Evolutionary conservation across 2,113 vertebrate genomes (phyloP), one percentile per base, ranked within the genome.

Genomic region (Cryptotis parvus): DNA sequence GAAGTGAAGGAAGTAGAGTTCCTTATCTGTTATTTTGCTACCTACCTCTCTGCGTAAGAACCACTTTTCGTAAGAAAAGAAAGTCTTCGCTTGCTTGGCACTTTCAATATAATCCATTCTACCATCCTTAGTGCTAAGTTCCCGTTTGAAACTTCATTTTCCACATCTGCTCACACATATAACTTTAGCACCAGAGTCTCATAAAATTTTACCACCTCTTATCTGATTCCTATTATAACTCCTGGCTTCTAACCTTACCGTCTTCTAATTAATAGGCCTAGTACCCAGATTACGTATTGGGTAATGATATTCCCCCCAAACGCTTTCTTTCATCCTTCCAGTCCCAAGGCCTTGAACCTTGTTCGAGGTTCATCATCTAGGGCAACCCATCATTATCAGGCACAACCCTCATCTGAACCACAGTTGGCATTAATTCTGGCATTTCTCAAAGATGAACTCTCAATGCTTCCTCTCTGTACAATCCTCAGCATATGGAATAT

Each of bases 101-200:
- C 22, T 74, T 84, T 84, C 43, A 84, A 0, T 14, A 66, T 91
- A 85, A 73, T 45, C 73, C 37, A 35, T 52, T 39, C 37, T 87
- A 4, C 1, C 4, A 76, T 35, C 41, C 68, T 84, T 68, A 49
- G 35, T 61, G 27, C 66, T 52, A 68, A 55, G 68, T 76, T 91
- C 41, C 41, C 66, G 27, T 86, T 55, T 80, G 61, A 37, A 37
- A 84, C 83, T 86, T 92, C 3, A 35, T 92, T 91, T 91, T 78
- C 75, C 24, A 15, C 15, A 39, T 73, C 66, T 37, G 2, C 31
- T 86, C 41, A 43, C 43, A 65, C 29, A 78, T 69, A 9, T 2
- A 76, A 31, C 12, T 45, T 81, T 31, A 84, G 73, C 58, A 70
- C 4, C 5, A 72, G 31, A 18, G 12, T 75, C 73, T 77, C 20